Conservation (phyloP, 2,888 invertebrate species). For the Cheilosia grossa region DNA sequence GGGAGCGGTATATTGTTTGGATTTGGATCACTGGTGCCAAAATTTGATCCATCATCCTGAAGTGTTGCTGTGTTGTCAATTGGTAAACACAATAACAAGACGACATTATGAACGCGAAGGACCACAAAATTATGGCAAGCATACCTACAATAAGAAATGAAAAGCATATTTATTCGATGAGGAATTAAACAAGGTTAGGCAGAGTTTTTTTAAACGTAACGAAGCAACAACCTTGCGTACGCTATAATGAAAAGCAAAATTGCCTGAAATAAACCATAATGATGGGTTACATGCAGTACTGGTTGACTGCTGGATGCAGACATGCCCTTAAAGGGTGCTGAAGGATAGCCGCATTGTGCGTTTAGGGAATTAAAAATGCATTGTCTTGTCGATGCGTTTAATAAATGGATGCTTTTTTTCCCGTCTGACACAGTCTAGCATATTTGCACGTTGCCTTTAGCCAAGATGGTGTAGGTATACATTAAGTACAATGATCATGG, state of each 20-base stretch:
- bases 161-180: no score
- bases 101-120: no score
- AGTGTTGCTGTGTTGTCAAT: no score
- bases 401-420: not conserved
- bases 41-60: no score
- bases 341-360: conserved; percentile 58
- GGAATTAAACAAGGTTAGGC: no score
- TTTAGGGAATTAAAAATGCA: conserved; percentile 49
- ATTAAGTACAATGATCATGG: no score
- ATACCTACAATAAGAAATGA: no score
- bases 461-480: no score
- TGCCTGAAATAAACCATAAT: conserved; percentile 23
- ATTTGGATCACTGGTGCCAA: no score
- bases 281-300: conserved; percentile 24
- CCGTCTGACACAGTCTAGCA: conserved; percentile 1
- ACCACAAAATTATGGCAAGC: no score
- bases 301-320: conserved; percentile 23
- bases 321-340: conserved; percentile 61
- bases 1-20: no score
- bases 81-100: no score
- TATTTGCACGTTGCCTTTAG: conserved; percentile 18
- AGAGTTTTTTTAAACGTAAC: not conserved
- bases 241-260: not conserved
- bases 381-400: not conserved
- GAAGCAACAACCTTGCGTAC: not conserved